Evolutionary conservation across 1,140 invertebrate species (phyloP).

Genomic region (Drosophila orosa): DNA sequence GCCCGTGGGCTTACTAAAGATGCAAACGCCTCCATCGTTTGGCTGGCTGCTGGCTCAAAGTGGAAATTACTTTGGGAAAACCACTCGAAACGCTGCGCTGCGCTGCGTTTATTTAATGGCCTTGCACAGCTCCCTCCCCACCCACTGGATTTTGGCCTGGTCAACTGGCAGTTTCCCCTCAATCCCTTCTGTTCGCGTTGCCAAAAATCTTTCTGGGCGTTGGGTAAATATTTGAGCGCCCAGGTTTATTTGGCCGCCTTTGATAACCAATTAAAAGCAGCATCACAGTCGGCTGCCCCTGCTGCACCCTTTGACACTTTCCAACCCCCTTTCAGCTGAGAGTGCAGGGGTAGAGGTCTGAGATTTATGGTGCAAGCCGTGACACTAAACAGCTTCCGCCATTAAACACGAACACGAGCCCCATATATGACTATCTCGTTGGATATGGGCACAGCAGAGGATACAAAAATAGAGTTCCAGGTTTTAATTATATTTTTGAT

Average conservation of each 20-base stretch:
- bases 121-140: constrained; percentile 15
- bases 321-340: background rate
- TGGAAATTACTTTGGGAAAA: constrained; percentile 74
- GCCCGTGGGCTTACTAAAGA: constrained; percentile 55
- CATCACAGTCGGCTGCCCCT: constrained; percentile 51
- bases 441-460: background rate
- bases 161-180: constrained; percentile 24
- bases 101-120: constrained; percentile 76
- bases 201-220: constrained; percentile 53
- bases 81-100: constrained; percentile 66
- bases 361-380: constrained; percentile 71
- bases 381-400: constrained; percentile 82
- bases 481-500: background rate
- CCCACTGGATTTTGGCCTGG: constrained; percentile 34
- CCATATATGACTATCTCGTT: constrained; percentile 40
- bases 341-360: background rate
- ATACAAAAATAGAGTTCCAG: background rate
- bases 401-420: constrained; percentile 72
- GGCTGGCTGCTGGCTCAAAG: constrained; percentile 56
- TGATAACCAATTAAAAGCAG: constrained; percentile 57
- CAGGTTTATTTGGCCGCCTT: constrained; percentile 57
- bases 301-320: constrained; percentile 66
- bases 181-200: constrained; percentile 12
- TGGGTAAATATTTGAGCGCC: constrained; percentile 54
- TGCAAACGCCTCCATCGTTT: constrained; percentile 62